phyloP scores from a whole-genome alignment of 2,797 vertebrate species.

The Silurus lanzhouensis region DNA sequence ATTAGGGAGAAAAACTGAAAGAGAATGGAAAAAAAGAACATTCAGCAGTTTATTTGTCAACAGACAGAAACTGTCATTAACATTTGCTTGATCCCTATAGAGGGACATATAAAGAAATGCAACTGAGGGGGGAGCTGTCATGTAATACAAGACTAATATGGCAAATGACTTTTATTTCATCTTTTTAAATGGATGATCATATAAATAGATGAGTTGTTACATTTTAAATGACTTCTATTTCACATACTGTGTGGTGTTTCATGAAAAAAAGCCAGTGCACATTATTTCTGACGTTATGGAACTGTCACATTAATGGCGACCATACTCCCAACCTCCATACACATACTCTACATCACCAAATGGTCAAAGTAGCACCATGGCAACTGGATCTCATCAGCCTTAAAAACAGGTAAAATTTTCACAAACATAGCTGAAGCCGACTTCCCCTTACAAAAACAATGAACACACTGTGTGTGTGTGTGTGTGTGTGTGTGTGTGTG shows the following conservation, averaged over 20 bases:
- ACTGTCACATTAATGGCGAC: conserved; percentile 20
- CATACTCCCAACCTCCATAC: background rate
- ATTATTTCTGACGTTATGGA: conserved; percentile 6
- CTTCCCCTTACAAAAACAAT: conserved; percentile 35
- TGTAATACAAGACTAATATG: background rate
- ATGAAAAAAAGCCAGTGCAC: background rate
- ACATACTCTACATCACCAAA: conserved; percentile 4
- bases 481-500: too few relatives aligned
- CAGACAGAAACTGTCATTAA: background rate
- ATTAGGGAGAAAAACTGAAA: conserved; percentile 64
- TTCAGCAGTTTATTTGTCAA: background rate
- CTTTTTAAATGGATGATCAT: background rate
- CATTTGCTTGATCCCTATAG: background rate
- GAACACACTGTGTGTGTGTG: conserved; percentile 4
- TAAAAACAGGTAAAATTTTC: conserved; percentile 30
- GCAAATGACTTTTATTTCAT: background rate
- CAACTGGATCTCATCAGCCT: conserved; percentile 41
- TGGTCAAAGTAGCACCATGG: conserved; percentile 49
- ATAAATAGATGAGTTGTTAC: background rate
- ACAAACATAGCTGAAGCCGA: conserved; percentile 30
- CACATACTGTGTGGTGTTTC: background rate
- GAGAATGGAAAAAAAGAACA: conserved; percentile 36
- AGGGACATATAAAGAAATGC: background rate
- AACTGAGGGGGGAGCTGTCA: background rate
- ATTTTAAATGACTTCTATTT: conserved; percentile 15